A percentile compares a stretch with the other conserved stretches of the same genome.
Conservation (phyloP, 1,140 invertebrate genomes). For the Cyclina sinensis region DNA sequence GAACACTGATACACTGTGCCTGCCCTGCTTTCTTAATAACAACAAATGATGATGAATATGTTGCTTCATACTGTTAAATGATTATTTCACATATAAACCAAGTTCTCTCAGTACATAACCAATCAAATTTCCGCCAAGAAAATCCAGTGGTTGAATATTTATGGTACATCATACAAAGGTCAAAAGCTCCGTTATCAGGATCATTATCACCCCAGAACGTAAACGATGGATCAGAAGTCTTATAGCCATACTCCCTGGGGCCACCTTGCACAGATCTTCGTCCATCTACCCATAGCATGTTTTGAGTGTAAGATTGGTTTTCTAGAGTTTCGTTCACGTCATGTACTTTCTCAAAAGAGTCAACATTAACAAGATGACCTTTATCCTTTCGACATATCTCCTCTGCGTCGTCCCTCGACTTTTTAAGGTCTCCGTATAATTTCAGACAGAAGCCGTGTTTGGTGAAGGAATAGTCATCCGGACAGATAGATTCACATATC, state of each 20-base stretch:
- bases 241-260: neutral
- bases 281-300: neutral
- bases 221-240: neutral
- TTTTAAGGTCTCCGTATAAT: neutral
- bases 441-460: neutral
- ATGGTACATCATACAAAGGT: neutral
- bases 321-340: neutral
- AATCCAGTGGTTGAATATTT: neutral
- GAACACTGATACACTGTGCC: too few relatives aligned
- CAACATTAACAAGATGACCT: conserved; percentile 5
- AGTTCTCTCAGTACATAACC: neutral
- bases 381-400: neutral
- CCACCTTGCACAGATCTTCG: neutral
- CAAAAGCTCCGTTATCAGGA: neutral
- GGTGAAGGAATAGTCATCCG: neutral
- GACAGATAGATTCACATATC: neutral
- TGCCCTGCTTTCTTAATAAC: too few relatives aligned
- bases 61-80: too few relatives aligned
- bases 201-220: neutral
- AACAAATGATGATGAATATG: too few relatives aligned
- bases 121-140: neutral
- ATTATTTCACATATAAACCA: conserved; percentile 1
- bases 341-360: neutral
- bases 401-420: neutral
- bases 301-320: neutral